Conservation (phyloP, 1,140 invertebrate species). For the Ceratitis capitata region DNA sequence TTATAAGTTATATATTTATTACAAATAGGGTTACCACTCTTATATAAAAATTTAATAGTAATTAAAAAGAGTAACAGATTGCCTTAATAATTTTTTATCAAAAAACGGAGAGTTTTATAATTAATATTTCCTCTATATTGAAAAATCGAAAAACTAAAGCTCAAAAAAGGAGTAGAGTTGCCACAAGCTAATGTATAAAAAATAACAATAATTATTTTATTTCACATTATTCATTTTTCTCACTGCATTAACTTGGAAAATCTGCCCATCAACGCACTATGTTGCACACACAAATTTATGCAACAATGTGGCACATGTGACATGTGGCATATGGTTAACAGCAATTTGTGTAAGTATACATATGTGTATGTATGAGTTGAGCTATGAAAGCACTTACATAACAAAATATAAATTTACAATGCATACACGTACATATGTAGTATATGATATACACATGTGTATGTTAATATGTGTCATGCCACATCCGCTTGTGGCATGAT, state of each 20-base stretch:
- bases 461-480: neutral
- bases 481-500: constrained; percentile 30
- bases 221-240: neutral
- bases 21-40: too few species aligned
- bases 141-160: too few species aligned
- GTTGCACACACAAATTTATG: constrained; percentile 31
- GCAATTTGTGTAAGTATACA: neutral
- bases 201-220: too few species aligned
- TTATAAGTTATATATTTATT: too few species aligned
- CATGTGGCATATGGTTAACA: constrained; percentile 30
- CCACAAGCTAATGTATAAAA: too few species aligned
- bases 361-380: neutral
- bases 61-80: too few species aligned
- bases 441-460: too few species aligned
- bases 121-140: too few species aligned
- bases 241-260: neutral
- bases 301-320: constrained; percentile 13
- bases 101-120: too few species aligned
- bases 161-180: too few species aligned
- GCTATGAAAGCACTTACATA: constrained; percentile 2
- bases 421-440: neutral
- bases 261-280: neutral
- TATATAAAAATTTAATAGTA: too few species aligned
- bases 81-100: too few species aligned
- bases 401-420: neutral